Evolutionary conservation across 2,888 invertebrate species (phyloP), one percentile per base, ranked within the genome.

Genomic region (Teinopalpus imperialis): DNA sequence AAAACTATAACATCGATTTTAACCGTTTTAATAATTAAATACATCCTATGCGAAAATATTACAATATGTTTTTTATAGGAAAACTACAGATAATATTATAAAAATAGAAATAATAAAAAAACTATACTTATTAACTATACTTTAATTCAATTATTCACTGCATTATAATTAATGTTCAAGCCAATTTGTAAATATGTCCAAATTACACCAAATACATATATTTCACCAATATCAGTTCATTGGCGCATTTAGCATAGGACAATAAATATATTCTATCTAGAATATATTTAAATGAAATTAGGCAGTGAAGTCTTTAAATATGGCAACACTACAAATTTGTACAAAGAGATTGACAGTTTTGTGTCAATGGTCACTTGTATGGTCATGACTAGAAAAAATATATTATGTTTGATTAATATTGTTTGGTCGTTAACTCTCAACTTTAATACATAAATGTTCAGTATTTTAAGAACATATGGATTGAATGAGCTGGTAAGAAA

Each of bases 341-440:
- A 30, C 13, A 20, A 41, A 41, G 12, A 30, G 46, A 46, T 46
- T 46, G 46, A 36, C 46, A 46, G 23, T 30, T 46, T 36, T 13
- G 41, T 41, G 41, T 41, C 41, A 46, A 24, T 23, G 24, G n/a
- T 9, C 24, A 35, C 30, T 21, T 9, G 24, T 14, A 20, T 24
- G 30, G 43, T 7, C 13, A 12, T 14, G 10, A 2, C 2, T 8
- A 44, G 43, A 37, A 44, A 37, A 31, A 44, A 9, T 23, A 10
- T 36, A 29, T 23, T 24, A 21, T 23, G 12, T 23, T 14, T 21
- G 18, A 23, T 29, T 24, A 30, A 42, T 20, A 42, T 32, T 35
- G 9, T 36, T 26, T 37, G 10, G 16, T 26, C 2, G 13, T 24
- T 20, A n/a, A n/a, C n/a, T n/a, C n/a, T n/a, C n/a, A n/a, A n/a